Conservation (phyloP, 2,888 invertebrate genomes). For the Eupithecia abbreviata region DNA sequence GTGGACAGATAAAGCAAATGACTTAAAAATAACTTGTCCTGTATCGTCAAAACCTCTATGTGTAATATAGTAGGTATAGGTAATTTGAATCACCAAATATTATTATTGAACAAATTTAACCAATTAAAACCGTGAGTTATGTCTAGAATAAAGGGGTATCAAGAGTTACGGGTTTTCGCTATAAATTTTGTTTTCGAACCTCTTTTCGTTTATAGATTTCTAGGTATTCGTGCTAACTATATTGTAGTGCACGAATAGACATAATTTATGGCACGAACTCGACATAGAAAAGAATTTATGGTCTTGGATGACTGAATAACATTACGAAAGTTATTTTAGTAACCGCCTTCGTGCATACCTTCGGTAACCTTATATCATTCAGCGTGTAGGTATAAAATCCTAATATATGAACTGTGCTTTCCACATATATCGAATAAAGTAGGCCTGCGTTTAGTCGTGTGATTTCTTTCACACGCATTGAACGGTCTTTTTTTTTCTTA, state of each 20-base stretch:
- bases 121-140: neutral
- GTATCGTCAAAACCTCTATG: no score
- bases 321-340: slow-evolving; percentile 58
- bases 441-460: slow-evolving; percentile 63
- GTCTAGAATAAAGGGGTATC: neutral
- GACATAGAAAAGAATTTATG: slow-evolving; percentile 34
- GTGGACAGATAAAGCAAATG: no score
- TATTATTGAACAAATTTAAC: neutral
- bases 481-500: slow-evolving; percentile 49
- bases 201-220: neutral
- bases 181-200: neutral
- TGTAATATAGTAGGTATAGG: no score
- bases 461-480: slow-evolving; percentile 70
- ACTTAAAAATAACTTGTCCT: no score
- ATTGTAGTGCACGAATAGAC: neutral
- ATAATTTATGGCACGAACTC: slow-evolving; percentile 4
- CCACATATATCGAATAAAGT: slow-evolving; percentile 50
- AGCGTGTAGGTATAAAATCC: slow-evolving; percentile 69
- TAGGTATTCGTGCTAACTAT: slow-evolving; percentile 11
- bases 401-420: slow-evolving; percentile 48
- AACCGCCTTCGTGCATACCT: slow-evolving; percentile 67
- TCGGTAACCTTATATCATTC: slow-evolving; percentile 65
- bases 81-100: no score
- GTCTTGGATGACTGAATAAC: slow-evolving; percentile 28
- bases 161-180: neutral